Conservation (phyloP, 1,140 invertebrate genomes). For the Acromyrmex charruanus region DNA sequence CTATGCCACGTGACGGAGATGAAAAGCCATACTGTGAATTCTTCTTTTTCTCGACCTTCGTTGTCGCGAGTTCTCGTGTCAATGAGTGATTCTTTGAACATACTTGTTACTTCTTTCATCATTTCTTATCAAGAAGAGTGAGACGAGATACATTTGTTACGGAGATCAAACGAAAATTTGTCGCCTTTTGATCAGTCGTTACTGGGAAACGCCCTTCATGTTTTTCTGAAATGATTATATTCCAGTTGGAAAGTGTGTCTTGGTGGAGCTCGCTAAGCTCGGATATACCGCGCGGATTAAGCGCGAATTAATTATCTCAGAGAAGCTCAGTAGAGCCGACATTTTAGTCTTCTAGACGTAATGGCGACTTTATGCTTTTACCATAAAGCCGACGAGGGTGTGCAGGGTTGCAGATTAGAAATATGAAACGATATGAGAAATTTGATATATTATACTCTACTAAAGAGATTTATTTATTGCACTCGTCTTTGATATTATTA, state of each 20-base stretch:
- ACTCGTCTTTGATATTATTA: not conserved
- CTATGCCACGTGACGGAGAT: slow-evolving; percentile 14
- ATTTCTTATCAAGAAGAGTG: not conserved
- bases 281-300: slow-evolving; percentile 38
- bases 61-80: slow-evolving; percentile 11
- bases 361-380: slow-evolving; percentile 16
- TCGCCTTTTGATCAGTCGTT: slow-evolving; percentile 37
- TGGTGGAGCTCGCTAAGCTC: not conserved
- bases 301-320: slow-evolving; percentile 34
- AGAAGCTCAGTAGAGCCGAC: not conserved
- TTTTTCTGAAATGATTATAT: slow-evolving; percentile 26
- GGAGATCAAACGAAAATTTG: slow-evolving; percentile 59
- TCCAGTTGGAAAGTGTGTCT: not conserved
- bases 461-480: not conserved
- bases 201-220: too few relatives aligned
- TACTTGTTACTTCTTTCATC: not conserved
- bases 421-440: not conserved
- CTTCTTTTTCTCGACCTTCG: not conserved
- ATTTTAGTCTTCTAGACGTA: slow-evolving; percentile 15
- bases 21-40: slow-evolving; percentile 22
- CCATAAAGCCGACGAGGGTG: not conserved
- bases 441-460: not conserved
- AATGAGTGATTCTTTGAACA: slow-evolving; percentile 42
- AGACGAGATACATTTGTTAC: not conserved
- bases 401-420: slow-evolving; percentile 17